Evolutionary conservation across 2,888 invertebrate species (phyloP).

Genomic region (Penaeus monodon): DNA sequence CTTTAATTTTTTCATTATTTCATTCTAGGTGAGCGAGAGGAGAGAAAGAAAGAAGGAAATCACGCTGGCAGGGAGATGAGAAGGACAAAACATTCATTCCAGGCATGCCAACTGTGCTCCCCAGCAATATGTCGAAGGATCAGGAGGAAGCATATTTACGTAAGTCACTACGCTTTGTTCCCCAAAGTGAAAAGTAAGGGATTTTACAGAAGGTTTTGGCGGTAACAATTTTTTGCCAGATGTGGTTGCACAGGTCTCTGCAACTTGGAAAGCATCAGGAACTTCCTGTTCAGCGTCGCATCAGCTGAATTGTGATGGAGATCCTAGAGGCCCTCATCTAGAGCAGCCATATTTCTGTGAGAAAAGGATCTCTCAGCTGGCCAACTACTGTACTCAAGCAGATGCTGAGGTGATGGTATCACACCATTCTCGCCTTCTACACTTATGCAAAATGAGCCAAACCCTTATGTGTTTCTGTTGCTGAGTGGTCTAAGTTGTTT

Average conservation of each 20-base stretch:
- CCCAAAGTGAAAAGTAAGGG: not conserved
- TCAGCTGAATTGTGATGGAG: not conserved
- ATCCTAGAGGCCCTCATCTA: not conserved
- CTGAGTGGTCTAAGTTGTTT: no score
- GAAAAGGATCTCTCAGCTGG: not conserved
- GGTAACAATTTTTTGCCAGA: not conserved
- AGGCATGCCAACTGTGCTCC: slow-evolving; percentile 98
- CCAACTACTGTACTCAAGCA: no score
- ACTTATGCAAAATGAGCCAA: no score
- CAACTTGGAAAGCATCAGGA: not conserved
- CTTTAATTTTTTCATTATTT: not conserved
- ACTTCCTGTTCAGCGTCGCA: not conserved
- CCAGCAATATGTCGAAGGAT: slow-evolving; percentile 90
- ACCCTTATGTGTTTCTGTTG: no score
- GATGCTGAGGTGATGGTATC: no score
- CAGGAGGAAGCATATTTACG: slow-evolving; percentile 96
- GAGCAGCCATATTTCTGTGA: not conserved
- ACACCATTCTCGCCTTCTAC: no score
- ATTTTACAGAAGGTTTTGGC: slow-evolving; percentile 35
- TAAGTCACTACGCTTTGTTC: slow-evolving; percentile 75
- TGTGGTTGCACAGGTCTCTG: no score
- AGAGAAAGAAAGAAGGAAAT: slow-evolving; percentile 68
- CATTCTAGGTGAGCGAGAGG: slow-evolving; percentile 38
- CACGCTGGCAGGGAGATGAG: slow-evolving; percentile 92
- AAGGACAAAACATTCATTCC: slow-evolving; percentile 98